A percentile compares a stretch with the other conserved stretches of the same genome.
These are phyloP conservation scores for Onychostruthus taczanowskii DNA, from an alignment of 2,113 vertebrate species.

Conservation along the genomic window DNA sequence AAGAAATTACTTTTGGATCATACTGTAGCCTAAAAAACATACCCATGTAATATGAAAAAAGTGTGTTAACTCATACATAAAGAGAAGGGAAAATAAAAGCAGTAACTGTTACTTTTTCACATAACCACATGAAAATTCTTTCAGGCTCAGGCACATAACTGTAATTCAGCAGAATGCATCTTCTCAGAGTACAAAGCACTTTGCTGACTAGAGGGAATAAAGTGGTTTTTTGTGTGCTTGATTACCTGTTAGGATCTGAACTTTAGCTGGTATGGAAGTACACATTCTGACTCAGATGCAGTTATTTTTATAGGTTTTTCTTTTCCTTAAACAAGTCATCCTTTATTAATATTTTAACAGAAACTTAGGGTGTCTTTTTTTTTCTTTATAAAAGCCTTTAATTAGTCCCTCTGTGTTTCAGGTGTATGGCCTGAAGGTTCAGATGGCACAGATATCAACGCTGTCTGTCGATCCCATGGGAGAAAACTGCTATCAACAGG, in stretches of 20 bases:
- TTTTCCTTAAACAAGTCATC: not conserved
- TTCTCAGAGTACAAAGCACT: not conserved
- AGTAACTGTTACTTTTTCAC: not conserved
- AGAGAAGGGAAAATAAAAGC: not conserved
- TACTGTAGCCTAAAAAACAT: not conserved
- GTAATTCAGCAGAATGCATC: not conserved
- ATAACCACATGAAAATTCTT: not conserved
- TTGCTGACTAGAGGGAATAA: not conserved
- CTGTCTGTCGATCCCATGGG: conserved; percentile 84
- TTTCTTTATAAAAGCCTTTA: not conserved
- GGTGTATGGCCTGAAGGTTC: conserved; percentile 98
- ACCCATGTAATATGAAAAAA: not conserved
- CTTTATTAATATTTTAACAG: not conserved
- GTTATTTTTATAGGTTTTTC: not conserved
- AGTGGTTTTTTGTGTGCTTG: not conserved
- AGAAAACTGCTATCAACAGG: conserved; percentile 89
- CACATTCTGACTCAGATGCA: not conserved
- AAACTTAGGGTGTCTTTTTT: not conserved
- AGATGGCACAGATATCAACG: conserved; percentile 96
- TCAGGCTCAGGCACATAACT: not conserved
- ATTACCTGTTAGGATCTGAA: not conserved
- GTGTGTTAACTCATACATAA: not conserved
- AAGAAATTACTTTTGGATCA: not conserved
- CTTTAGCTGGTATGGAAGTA: not conserved
- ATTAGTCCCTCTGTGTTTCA: conserved; percentile 57